phyloP scores from a whole-genome alignment of 2,888 invertebrate species.

The Aphodius granarius region DNA sequence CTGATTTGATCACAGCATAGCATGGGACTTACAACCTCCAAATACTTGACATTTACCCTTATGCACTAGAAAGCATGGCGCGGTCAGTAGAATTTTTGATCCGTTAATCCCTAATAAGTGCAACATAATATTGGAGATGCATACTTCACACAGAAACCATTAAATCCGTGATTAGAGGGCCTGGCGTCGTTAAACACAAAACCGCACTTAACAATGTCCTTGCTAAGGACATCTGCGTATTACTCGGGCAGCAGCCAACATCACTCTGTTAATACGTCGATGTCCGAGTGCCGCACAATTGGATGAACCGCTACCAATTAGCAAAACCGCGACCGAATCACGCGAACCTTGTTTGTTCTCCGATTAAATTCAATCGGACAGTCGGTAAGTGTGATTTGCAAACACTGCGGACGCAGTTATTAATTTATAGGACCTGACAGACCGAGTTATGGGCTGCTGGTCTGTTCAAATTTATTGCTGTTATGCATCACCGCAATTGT shows the following conservation, averaged over 20 bases:
- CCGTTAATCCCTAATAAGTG: no score
- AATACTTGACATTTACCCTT: no score
- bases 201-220: neutral
- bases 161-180: neutral
- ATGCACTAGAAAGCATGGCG: no score
- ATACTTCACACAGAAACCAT: neutral
- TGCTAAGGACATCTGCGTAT: neutral
- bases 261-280: neutral
- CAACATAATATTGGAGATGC: no score
- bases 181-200: neutral
- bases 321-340: neutral
- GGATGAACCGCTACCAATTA: neutral
- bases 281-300: neutral
- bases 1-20: no score
- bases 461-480: neutral
- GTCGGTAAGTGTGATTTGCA: neutral
- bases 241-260: neutral
- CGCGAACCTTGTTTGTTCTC: neutral
- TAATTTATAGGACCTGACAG: neutral
- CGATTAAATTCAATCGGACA: neutral
- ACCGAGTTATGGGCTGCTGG: neutral
- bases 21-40: no score
- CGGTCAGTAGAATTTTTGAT: no score
- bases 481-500: neutral
- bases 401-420: neutral